Evolutionary conservation across 2,113 vertebrate genomes (phyloP).

Genomic region (Rhinichthys klamathensis): DNA sequence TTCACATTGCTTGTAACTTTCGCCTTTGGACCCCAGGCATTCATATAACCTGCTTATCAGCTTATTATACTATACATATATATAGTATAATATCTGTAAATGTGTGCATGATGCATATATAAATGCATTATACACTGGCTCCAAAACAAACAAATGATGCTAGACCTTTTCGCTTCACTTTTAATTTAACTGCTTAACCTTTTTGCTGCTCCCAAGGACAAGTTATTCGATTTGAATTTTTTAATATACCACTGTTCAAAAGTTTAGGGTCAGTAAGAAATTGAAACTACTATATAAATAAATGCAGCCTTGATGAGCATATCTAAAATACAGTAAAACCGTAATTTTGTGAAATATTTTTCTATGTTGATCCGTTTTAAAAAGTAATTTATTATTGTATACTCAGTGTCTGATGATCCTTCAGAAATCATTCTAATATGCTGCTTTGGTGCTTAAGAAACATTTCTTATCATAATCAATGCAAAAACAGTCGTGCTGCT

Average conservation of each 20-base stretch:
- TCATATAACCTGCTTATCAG: conserved; percentile 10
- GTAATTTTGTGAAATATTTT: not conserved
- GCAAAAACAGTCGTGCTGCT: not conserved
- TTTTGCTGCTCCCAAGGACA: not conserved
- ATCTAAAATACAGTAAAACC: not conserved
- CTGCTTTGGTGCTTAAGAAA: not conserved
- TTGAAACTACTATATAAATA: not conserved
- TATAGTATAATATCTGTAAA: conserved; percentile 1
- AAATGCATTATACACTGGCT: not conserved
- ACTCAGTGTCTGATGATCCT: not conserved
- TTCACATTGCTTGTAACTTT: conserved; percentile 10
- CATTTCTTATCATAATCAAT: not conserved
- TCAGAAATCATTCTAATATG: not conserved
- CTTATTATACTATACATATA: not conserved
- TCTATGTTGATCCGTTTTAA: not conserved
- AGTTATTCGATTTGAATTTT: not conserved
- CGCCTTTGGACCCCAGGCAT: not conserved
- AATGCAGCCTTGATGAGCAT: not conserved
- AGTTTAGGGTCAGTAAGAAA: no score
- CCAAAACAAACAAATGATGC: conserved; percentile 1
- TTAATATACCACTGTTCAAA: not conserved
- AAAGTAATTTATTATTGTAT: not conserved
- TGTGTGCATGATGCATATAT: not conserved
- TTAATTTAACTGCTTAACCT: not conserved
- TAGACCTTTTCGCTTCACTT: not conserved